These are phyloP conservation scores for Elysia crispata DNA, from an alignment of 2,888 invertebrate genomes.

Conservation along the genomic window DNA sequence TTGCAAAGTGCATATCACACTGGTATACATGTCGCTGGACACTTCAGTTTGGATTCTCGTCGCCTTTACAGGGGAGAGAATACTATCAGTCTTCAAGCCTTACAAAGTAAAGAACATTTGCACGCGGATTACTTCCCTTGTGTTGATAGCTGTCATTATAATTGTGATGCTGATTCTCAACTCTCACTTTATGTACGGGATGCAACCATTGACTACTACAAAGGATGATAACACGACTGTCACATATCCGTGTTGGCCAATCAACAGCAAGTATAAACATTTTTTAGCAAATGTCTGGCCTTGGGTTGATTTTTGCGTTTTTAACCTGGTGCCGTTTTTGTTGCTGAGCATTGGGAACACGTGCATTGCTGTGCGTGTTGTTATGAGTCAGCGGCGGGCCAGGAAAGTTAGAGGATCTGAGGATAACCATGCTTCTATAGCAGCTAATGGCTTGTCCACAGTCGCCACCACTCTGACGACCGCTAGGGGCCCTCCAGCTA, in stretches of 20 bases:
- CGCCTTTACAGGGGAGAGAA: constrained; percentile 67
- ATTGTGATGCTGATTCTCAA: constrained; percentile 57
- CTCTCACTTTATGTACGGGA: constrained; percentile 60
- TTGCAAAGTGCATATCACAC: constrained; percentile 61
- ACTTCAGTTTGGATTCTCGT: constrained; percentile 71
- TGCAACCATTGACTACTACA: constrained; percentile 32
- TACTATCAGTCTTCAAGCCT: constrained; percentile 65
- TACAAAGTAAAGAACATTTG: constrained; percentile 59
- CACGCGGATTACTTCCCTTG: constrained; percentile 53
- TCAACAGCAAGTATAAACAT: constrained; percentile 49
- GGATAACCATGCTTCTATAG: background rate
- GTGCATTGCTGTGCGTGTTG: constrained; percentile 56
- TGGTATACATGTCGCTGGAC: constrained; percentile 65
- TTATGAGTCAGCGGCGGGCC: constrained; percentile 22
- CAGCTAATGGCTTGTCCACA: background rate
- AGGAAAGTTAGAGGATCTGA: constrained; percentile 22
- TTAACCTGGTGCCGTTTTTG: constrained; percentile 64
- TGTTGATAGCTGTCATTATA: constrained; percentile 50
- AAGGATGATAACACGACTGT: background rate
- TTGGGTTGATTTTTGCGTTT: constrained; percentile 68
- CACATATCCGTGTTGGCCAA: constrained; percentile 45
- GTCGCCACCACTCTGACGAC: too few relatives aligned
- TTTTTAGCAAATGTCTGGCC: constrained; percentile 62
- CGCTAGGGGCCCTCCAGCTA: background rate
- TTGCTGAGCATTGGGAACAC: constrained; percentile 64